A percentile compares a stretch with the other conserved stretches of the same genome.
phyloP scores from a whole-genome alignment of 2,888 invertebrate genomes.

The Oegoconia quadripuncta region DNA sequence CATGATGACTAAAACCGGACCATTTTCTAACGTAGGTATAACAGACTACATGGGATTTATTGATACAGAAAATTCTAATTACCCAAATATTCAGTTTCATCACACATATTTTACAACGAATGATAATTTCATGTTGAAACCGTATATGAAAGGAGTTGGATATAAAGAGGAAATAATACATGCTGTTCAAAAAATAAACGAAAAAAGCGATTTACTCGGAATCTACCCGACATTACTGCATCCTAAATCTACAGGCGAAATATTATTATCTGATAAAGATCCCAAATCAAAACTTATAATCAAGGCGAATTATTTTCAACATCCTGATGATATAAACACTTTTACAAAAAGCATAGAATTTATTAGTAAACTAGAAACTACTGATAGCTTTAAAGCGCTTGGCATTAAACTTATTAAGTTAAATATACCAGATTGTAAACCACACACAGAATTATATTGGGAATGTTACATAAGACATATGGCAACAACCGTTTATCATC shows the following conservation, averaged over 20 bases:
- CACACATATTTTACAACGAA: conserved; percentile 43
- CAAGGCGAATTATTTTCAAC: conserved; percentile 79
- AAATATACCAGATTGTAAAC: conserved; percentile 47
- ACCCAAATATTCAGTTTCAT: conserved; percentile 75
- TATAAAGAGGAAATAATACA: conserved; percentile 40
- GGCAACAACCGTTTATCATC: conserved; percentile 81
- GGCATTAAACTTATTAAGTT: conserved; percentile 46
- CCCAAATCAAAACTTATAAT: conserved; percentile 78
- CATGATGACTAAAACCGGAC: conserved; percentile 65
- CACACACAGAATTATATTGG: conserved; percentile 70
- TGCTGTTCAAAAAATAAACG: conserved; percentile 36
- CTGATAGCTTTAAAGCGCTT: conserved; percentile 49
- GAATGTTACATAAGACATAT: conserved; percentile 76
- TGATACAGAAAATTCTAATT: conserved; percentile 51
- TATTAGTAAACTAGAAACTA: conserved; percentile 48
- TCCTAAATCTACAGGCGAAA: conserved; percentile 75
- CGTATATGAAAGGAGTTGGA: conserved; percentile 35
- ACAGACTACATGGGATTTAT: conserved; percentile 73
- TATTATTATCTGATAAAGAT: conserved; percentile 71
- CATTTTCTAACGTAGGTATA: conserved; percentile 55
- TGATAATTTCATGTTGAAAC: conserved; percentile 30
- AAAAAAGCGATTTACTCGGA: conserved; percentile 43
- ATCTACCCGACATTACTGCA: conserved; percentile 55
- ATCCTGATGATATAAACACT: conserved; percentile 71
- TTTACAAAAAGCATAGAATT: conserved; percentile 58